Conservation (phyloP, 23 tunicate genomes). For the Corella eumyota region DNA sequence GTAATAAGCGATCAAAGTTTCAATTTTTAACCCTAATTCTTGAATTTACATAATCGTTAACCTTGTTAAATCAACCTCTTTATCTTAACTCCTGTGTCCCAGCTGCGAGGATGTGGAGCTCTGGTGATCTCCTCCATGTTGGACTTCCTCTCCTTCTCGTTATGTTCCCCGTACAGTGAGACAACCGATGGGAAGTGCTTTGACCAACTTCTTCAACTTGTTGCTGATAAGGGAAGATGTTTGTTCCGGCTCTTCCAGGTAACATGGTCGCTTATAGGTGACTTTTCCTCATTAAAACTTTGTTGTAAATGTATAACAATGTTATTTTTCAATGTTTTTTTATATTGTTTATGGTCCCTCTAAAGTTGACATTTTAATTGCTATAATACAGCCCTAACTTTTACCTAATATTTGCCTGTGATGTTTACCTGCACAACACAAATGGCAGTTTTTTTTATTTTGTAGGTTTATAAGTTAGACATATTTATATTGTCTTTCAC, state of each 20-base stretch:
- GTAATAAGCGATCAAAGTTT: neutral
- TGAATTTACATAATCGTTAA: neutral
- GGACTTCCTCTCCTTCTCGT: slow-evolving; percentile 78
- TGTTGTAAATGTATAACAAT: no score
- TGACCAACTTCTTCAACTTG: slow-evolving; percentile 75
- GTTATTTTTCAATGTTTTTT: no score
- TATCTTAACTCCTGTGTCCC: neutral
- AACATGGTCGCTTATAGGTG: no score
- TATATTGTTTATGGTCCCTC: no score
- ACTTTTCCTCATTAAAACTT: neutral
- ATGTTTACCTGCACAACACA: no score
- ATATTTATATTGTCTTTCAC: no score
- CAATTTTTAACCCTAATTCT: neutral
- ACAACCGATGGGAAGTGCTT: slow-evolving; percentile 96
- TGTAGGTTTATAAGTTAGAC: no score
- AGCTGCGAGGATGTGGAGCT: slow-evolving; percentile 83
- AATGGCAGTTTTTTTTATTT: no score
- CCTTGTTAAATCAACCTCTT: neutral
- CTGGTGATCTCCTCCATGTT: slow-evolving; percentile 81
- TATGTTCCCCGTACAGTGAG: slow-evolving; percentile 93
- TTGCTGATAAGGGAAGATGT: slow-evolving; percentile 89
- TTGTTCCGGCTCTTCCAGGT: slow-evolving; percentile 84
- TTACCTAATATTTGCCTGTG: no score
- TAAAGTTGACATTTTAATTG: no score
- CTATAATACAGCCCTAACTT: no score